Evolutionary conservation across 2,113 vertebrate genomes (phyloP).

Genomic region (Notiomystis cincta): DNA sequence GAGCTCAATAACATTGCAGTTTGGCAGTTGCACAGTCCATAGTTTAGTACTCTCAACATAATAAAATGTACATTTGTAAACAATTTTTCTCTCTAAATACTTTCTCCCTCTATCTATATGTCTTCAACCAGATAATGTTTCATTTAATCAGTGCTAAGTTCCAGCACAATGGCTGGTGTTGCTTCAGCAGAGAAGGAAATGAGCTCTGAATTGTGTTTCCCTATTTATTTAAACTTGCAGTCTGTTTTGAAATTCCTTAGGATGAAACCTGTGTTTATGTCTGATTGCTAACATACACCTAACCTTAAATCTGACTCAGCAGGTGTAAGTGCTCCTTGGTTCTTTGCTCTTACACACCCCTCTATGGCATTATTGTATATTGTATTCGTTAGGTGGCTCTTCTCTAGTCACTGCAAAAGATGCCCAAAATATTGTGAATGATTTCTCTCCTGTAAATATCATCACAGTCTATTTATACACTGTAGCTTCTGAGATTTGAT

Average conservation of each 20-base stretch:
- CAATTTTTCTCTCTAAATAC: not conserved
- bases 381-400: not conserved
- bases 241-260: not conserved
- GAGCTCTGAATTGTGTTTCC: not conserved
- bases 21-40: not conserved
- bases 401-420: slow-evolving; percentile 6
- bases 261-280: not conserved
- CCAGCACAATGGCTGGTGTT: not conserved
- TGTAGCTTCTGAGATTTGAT: slow-evolving; percentile 48
- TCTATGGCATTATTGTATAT: not conserved
- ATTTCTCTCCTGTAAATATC: slow-evolving; percentile 42
- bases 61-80: not conserved
- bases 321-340: not conserved
- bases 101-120: not conserved
- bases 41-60: not conserved
- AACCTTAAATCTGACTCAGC: slow-evolving; percentile 14
- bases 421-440: slow-evolving; percentile 35
- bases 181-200: not conserved
- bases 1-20: not conserved
- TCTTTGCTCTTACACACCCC: not conserved
- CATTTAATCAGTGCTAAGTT: not conserved
- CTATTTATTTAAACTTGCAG: not conserved
- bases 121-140: not conserved
- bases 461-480: slow-evolving; percentile 41
- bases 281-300: not conserved